Conservation (phyloP, 2,797 vertebrate species). For the Enteromius paludinosus region DNA sequence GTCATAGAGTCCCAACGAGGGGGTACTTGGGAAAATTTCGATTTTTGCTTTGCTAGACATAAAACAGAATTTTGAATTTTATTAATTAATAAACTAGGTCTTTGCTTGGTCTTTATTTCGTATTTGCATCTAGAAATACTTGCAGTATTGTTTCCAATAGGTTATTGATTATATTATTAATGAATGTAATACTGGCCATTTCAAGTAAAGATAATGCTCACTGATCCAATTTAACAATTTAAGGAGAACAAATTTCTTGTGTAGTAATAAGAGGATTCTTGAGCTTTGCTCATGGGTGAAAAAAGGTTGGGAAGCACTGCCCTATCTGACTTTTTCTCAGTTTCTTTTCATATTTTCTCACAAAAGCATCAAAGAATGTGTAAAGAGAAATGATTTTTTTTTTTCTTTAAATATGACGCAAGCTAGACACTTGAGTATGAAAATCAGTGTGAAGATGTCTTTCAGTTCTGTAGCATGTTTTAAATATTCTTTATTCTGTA, state of each 20-base stretch:
- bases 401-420: conserved; percentile 61
- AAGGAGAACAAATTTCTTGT: not conserved
- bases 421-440: conserved; percentile 39
- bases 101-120: not conserved
- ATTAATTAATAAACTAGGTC: not conserved
- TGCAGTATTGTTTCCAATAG: not conserved
- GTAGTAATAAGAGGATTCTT: not conserved
- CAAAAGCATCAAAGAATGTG: not conserved
- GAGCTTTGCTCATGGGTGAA: not conserved
- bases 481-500: conserved; percentile 35
- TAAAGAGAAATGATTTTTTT: not conserved
- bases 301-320: not conserved
- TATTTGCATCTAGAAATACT: not conserved
- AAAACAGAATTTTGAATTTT: not conserved
- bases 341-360: not conserved
- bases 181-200: not conserved
- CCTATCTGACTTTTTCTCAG: not conserved
- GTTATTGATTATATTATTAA: not conserved
- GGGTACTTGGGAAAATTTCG: not conserved
- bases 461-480: conserved; percentile 39
- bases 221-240: not conserved
- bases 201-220: not conserved
- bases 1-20: not conserved
- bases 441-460: conserved; percentile 19
- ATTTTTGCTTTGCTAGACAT: not conserved